These are phyloP conservation scores for Eurypyga helias DNA, from an alignment of 2,113 vertebrate genomes.

Conservation along the genomic window DNA sequence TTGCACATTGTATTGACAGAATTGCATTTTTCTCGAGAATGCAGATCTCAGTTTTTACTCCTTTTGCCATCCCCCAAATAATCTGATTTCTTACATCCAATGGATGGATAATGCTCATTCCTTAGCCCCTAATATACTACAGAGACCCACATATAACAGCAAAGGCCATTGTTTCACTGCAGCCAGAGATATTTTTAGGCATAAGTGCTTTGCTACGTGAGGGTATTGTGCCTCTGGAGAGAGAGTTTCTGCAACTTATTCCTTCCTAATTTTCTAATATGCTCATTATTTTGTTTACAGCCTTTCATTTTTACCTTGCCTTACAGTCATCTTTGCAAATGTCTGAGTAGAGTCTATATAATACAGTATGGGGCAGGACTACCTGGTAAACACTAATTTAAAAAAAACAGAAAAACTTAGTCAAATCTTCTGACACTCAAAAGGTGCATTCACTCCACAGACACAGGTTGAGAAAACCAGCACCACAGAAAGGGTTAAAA, in stretches of 20 bases:
- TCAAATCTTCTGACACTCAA: neutral
- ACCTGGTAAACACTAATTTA: neutral
- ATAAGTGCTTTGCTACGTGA: neutral
- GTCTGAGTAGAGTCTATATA: neutral
- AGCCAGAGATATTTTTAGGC: neutral
- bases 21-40: neutral
- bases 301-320: neutral
- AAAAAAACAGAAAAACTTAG: neutral
- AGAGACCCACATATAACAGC: neutral
- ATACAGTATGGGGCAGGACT: neutral
- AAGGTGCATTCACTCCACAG: neutral
- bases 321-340: neutral
- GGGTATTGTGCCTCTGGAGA: neutral
- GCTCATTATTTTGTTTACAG: neutral
- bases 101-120: neutral
- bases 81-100: neutral
- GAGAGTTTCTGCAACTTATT: neutral
- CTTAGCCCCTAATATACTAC: neutral
- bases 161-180: neutral
- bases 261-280: neutral
- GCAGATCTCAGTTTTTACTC: neutral
- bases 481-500: neutral
- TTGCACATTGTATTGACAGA: neutral
- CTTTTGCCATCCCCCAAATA: neutral
- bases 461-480: neutral